phyloP scores from a whole-genome alignment of 2,113 vertebrate species.

The Clupea harengus region DNA sequence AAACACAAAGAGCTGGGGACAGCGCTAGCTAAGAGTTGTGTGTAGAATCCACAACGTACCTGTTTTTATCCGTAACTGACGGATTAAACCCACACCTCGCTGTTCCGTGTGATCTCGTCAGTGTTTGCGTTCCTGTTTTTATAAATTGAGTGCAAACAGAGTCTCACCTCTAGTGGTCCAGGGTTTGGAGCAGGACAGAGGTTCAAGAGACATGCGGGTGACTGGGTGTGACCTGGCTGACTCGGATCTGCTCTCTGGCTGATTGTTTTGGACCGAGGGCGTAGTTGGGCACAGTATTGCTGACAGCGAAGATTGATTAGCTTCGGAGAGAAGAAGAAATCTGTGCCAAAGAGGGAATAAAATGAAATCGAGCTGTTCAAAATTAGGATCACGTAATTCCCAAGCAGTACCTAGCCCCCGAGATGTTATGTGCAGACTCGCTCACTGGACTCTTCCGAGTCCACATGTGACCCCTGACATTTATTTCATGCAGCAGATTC shows the following conservation, averaged over 20 bases:
- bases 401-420: neutral
- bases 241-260: slow-evolving; percentile 22
- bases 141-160: neutral
- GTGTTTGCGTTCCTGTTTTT: slow-evolving; percentile 12
- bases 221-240: neutral
- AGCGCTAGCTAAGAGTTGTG: neutral
- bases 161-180: neutral
- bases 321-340: neutral
- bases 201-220: neutral
- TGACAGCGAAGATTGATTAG: slow-evolving; percentile 35
- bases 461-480: neutral
- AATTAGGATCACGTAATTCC: neutral
- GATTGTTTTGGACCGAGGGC: slow-evolving; percentile 25
- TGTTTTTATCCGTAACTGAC: neutral
- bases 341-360: neutral
- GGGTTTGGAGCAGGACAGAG: slow-evolving; percentile 14
- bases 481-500: neutral
- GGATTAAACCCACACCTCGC: neutral
- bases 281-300: neutral
- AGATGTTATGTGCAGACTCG: neutral
- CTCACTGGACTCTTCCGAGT: neutral
- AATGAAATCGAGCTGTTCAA: neutral
- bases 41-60: neutral
- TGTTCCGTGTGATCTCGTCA: slow-evolving; percentile 4
- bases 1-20: slow-evolving; percentile 1